A percentile compares a stretch with the other conserved stretches of the same genome.
Conservation (phyloP, 1,140 invertebrate species). For the Caenorhabditis elegans region WBcel235 BX284605.5:5221501-5222000, state of each 20-base stretch:
- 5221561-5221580: neutral
- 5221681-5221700: slow-evolving; percentile 8
- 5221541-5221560: neutral
- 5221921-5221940: neutral
- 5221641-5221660: neutral
- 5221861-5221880: neutral
- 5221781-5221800: neutral
- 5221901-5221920: neutral
- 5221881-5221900: neutral
- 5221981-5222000: neutral
- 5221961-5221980: neutral
- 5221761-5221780: neutral
- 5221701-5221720: neutral
- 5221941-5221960: neutral
- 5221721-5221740: neutral
- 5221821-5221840: too few relatives aligned
- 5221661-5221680: slow-evolving; percentile 5
- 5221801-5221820: neutral
- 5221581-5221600: neutral
- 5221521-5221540: neutral
- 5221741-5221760: neutral
- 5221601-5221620: neutral
- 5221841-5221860: neutral
- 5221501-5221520: neutral
- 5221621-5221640: neutral